Evolutionary conservation across 2,888 invertebrate genomes (phyloP).

Genomic region (Orchestes rusci): DNA sequence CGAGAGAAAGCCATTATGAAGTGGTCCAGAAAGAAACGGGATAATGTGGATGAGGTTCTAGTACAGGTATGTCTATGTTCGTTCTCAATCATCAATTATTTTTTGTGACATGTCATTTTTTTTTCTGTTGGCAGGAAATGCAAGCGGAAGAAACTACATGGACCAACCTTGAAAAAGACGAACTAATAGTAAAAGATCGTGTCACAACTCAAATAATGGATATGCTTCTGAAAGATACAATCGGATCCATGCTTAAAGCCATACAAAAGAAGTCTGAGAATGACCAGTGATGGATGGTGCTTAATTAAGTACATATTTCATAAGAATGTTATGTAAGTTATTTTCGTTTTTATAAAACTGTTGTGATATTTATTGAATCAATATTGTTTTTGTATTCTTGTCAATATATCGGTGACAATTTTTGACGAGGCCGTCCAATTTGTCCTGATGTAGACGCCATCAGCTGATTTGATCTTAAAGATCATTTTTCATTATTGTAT

Average conservation of each 20-base stretch:
- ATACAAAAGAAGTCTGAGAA: conserved; percentile 27
- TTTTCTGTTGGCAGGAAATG: conserved; percentile 17
- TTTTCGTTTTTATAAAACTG: no score
- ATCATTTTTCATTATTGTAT: no score
- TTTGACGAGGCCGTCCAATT: no score
- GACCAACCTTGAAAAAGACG: conserved; percentile 67
- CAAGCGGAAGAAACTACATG: conserved; percentile 66
- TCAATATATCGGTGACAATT: no score
- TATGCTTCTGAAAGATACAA: conserved; percentile 48
- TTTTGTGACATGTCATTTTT: not conserved
- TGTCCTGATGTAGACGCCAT: no score
- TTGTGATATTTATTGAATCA: no score
- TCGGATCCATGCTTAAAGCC: conserved; percentile 32
- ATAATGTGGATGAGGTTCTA: conserved; percentile 65
- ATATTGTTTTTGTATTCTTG: no score
- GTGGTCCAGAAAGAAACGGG: conserved; percentile 58
- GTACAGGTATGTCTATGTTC: conserved; percentile 41
- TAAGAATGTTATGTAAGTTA: no score
- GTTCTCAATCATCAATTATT: not conserved
- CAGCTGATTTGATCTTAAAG: no score
- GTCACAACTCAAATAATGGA: conserved; percentile 53
- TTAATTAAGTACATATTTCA: no score
- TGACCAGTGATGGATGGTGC: no score
- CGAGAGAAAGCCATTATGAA: conserved; percentile 51
- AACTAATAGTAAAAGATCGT: conserved; percentile 58